Evolutionary conservation across 1,140 invertebrate genomes (phyloP).

Genomic region (Tetramorium alpestre): DNA sequence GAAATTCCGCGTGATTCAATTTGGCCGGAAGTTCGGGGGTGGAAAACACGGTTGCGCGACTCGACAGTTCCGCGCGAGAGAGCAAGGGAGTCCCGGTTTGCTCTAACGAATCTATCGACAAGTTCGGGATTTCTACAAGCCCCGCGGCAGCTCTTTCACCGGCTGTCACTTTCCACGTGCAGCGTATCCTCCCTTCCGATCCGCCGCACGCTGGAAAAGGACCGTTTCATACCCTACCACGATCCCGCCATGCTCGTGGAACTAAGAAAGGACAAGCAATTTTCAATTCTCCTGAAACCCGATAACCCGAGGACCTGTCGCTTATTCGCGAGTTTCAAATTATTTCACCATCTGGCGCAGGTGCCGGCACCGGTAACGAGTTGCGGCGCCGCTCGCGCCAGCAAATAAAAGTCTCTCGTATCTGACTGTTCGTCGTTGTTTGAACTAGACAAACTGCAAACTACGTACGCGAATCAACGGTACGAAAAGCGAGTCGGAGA

Average conservation of each 20-base stretch:
- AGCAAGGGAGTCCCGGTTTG: not conserved
- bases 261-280: conserved; percentile 58
- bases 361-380: conserved; percentile 74
- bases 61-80: not conserved
- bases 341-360: conserved; percentile 79
- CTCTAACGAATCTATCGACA: conserved; percentile 71
- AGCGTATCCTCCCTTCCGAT: not conserved
- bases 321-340: conserved; percentile 77
- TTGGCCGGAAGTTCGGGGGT: conserved; percentile 72
- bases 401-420: conserved; percentile 52
- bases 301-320: conserved; percentile 61
- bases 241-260: not conserved
- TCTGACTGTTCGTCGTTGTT: conserved; percentile 46
- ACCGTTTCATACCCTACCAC: not conserved
- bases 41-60: conserved; percentile 63
- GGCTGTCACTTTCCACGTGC: conserved; percentile 41
- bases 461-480: conserved; percentile 29
- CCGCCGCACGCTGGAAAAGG: not conserved
- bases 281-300: conserved; percentile 62
- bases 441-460: conserved; percentile 38
- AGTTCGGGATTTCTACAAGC: conserved; percentile 44
- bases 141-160: conserved; percentile 22
- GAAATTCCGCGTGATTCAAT: conserved; percentile 78
- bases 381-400: conserved; percentile 26
- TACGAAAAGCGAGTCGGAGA: not conserved